Evolutionary conservation across 2,113 vertebrate species (phyloP), one percentile per base, ranked within the genome.

Genomic region (Rostratula benghalensis): DNA sequence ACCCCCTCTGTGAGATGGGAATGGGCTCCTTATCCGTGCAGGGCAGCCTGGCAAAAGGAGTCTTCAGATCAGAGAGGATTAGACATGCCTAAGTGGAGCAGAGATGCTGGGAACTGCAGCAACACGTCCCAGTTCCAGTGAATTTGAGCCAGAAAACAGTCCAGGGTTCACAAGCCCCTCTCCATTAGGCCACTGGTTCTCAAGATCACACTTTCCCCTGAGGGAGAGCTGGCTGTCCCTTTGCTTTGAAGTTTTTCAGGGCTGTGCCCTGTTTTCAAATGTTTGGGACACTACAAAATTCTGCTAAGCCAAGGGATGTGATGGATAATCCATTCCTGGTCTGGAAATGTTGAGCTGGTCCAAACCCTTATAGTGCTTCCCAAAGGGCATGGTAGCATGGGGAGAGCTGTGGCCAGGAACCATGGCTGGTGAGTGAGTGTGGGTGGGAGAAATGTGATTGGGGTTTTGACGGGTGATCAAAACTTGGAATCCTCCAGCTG

Each of bases 1-100:
- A 39, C 35, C 10, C 14, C 25, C 8, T 1, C 23, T 1, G 2
- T 0, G 3, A 43, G 71, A 39, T 3, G 6, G 33, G 37, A 81
- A 59, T 3, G 1, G 9, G 18, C 28, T 7, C 45, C 33, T 70
- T 45, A 31, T 25, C 37, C 17, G 30, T 67, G 25, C 41, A 48
- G 14, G 2, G 1, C 35, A 35, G 45, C 45, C 45, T 3, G 1
- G 31, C 1, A 2, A 73, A 71, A 89, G 54, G 10, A 41, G 11
- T 57, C 1, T 0, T 63, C 30, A 45, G 61, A 35, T 61, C 76
- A 43, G 23, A 33, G 33, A n/a, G 35, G 37, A n/a, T 46, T 54
- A 63, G 37, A 53, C 1, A 1, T 59, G 45, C 24, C 15, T 41
- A 24, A 68, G 37, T 0, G 0, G 51, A 75, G 27, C 45, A 54